Evolutionary conservation across 2,797 vertebrate genomes (phyloP).

Genomic region (Paramormyrops hopkinsi): DNA sequence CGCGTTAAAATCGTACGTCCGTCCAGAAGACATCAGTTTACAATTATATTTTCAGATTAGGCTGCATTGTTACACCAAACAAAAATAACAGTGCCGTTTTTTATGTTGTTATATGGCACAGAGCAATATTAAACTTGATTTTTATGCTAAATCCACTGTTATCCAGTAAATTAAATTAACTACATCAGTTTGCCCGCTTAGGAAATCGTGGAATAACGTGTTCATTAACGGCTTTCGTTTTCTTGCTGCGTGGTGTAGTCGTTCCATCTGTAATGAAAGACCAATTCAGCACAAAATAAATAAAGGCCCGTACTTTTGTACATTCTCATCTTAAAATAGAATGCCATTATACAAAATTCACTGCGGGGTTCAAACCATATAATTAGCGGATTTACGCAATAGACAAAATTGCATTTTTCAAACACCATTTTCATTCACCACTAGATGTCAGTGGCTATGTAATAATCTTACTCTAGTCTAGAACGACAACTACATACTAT

Average conservation of each 20-base stretch:
- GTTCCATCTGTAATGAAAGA: background rate
- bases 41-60: background rate
- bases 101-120: background rate
- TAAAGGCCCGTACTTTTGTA: background rate
- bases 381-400: background rate
- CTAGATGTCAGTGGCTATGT: slow-evolving; percentile 15
- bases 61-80: background rate
- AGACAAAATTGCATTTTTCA: background rate
- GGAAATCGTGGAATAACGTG: background rate
- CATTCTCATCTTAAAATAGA: background rate
- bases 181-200: background rate
- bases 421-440: background rate
- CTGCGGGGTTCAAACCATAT: background rate
- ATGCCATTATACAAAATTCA: background rate
- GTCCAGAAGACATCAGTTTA: background rate
- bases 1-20: background rate
- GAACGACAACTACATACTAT: background rate
- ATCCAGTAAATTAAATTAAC: background rate
- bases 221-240: background rate
- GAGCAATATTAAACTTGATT: background rate
- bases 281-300: background rate
- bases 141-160: background rate
- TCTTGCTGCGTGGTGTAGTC: background rate
- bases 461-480: background rate
- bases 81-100: background rate